Percentiles rank a stretch among this genome's conserved stretches.
Conservation (phyloP, 1,140 invertebrate species). For the Ostrea edulis region DNA sequence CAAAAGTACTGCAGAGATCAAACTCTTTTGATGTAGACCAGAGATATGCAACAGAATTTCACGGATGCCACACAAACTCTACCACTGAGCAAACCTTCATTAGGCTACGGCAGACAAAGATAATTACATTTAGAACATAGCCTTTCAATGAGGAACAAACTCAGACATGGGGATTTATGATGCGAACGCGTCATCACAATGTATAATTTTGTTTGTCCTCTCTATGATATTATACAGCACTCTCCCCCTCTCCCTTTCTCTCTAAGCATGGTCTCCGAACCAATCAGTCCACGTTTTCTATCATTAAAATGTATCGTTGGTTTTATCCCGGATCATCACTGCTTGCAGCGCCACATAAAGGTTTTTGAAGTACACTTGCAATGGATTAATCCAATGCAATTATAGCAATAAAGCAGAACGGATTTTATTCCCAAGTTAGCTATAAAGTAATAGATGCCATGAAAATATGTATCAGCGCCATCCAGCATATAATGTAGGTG, state of each 20-base stretch:
- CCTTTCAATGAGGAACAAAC: constrained; percentile 12
- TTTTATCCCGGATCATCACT: neutral
- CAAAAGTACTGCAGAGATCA: neutral
- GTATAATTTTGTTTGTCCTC: constrained; percentile 18
- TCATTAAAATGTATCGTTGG: constrained; percentile 13
- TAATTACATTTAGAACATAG: constrained; percentile 35
- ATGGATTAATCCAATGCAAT: constrained; percentile 39
- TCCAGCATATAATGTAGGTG: neutral
- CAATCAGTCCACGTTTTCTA: neutral
- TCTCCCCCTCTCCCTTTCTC: neutral
- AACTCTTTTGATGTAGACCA: constrained; percentile 29
- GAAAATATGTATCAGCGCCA: neutral
- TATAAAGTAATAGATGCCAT: constrained; percentile 15
- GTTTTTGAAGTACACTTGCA: constrained; percentile 18
- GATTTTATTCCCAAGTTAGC: constrained; percentile 24
- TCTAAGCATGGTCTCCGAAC: neutral
- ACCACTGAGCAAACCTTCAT: constrained; percentile 27
- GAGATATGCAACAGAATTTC: constrained; percentile 20
- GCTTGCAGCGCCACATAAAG: constrained; percentile 1
- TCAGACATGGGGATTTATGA: neutral
- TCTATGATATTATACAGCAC: neutral
- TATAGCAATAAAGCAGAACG: constrained; percentile 13
- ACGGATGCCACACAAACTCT: constrained; percentile 26
- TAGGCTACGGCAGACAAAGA: constrained; percentile 3
- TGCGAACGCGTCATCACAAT: constrained; percentile 12